Base-by-base conservation (phyloP, 2,113 vertebrate genomes). In the Oncorhynchus masou region DNA sequence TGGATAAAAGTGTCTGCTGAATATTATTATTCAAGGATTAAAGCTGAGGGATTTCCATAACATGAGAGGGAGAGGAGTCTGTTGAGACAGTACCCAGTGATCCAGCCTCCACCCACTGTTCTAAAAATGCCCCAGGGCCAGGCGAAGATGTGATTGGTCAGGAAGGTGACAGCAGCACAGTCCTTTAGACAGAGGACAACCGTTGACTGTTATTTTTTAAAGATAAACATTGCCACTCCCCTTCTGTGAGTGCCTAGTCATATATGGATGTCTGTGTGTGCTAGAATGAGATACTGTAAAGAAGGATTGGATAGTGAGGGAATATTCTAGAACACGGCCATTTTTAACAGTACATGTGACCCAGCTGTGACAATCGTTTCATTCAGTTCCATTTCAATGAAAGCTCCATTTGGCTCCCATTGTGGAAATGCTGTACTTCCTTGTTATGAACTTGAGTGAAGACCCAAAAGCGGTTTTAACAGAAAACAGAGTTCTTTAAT, bases 161-260 rank as follows among this genome's bases (percentile, higher is more conserved):
- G 9, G 11, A 85, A 87, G 27, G 79, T 81, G 84, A 80, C 77
- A 71, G 71, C 77, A 73, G 69, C 75, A 77, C 69, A 45, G 22
- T 19, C 88, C 73, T 78, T 85, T 81, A 54, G 76, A 83, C 76
- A 75, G 39, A 45, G 83, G 62, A 67, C 9, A 48, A 24, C 68
- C n/a, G 75, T 80, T 45, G 57, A 29, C 79, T 73, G 84, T 87
- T 64, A 51, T 39, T 84, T 62, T 93, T 92, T 87, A 90, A 93
- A 91, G 83, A 91, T 88, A 92, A 92, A 93, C 91, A 90, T 74
- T 79, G 70, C 72, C 48, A 49, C 68, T 34, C 66, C 66, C 15
- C 66, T 62, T 12, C 59, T n/a, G 20, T n/a, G 59, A 62, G 59
- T 22, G 19, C n/a, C 59, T 2, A n/a, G 59, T 62, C 5, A 54